Conservation (phyloP, 2,888 invertebrate genomes). For the Cryptops parisi region DNA sequence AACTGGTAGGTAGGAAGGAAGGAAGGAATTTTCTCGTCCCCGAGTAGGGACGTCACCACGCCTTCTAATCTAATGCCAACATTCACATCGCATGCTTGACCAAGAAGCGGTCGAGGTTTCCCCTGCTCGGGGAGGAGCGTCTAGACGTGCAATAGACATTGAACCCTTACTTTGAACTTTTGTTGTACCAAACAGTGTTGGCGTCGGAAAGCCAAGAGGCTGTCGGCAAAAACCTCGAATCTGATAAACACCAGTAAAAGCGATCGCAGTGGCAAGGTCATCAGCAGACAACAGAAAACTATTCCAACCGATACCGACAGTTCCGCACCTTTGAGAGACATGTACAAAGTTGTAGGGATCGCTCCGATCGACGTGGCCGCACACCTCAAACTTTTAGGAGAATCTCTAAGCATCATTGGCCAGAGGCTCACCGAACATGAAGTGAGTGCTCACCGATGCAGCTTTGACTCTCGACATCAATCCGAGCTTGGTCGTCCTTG, state of each 20-base stretch:
- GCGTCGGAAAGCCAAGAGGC: conserved; percentile 65
- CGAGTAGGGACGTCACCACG: no score
- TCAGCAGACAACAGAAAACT: conserved; percentile 23
- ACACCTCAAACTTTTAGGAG: conserved; percentile 77
- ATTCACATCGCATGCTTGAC: no score
- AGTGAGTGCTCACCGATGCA: no score
- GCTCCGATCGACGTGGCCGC: conserved; percentile 82
- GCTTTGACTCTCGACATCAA: no score
- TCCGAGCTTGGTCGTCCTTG: no score
- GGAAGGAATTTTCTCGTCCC: no score
- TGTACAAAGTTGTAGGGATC: conserved; percentile 46
- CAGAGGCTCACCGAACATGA: conserved; percentile 84
- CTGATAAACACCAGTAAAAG: conserved; percentile 34
- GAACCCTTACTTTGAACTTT: no score
- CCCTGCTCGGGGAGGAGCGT: no score
- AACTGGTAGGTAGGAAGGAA: conserved; percentile 39
- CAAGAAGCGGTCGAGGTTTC: no score
- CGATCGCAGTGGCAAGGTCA: background rate
- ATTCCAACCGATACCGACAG: conserved; percentile 34
- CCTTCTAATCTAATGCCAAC: no score
- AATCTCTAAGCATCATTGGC: conserved; percentile 85
- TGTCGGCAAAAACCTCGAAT: conserved; percentile 36
- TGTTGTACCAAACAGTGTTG: no score
- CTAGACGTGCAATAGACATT: no score
- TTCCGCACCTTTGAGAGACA: background rate